A percentile compares a stretch with the other conserved stretches of the same genome.
Evolutionary conservation across 23 tunicate genomes (phyloP).

Genomic region (Diplosoma virens): DNA sequence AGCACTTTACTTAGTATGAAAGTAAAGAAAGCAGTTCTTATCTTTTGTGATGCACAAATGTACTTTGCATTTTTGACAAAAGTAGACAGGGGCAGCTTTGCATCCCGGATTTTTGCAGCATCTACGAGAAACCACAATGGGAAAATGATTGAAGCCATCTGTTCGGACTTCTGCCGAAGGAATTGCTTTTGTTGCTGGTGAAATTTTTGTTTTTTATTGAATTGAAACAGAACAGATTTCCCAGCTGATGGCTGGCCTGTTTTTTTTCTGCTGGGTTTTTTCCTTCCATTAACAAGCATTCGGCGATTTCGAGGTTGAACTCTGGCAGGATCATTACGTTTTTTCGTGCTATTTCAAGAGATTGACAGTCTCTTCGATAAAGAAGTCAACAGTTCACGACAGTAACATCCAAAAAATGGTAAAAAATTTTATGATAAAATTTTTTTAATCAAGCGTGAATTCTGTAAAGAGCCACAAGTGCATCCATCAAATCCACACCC

Average conservation of each 20-base stretch:
- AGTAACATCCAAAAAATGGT: constrained; percentile 11
- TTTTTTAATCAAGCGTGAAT: constrained; percentile 1
- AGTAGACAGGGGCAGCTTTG: constrained; percentile 12
- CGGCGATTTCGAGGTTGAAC: neutral
- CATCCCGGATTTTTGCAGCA: constrained; percentile 12
- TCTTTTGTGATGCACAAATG: neutral
- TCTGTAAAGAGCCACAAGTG: constrained; percentile 7
- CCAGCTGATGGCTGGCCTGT: constrained; percentile 1
- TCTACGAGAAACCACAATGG: neutral
- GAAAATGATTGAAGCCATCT: constrained; percentile 14
- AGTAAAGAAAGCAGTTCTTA: constrained; percentile 5
- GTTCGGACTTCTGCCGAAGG: constrained; percentile 4
- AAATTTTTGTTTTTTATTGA: constrained; percentile 1
- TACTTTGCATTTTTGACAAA: constrained; percentile 9
- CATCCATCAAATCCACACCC: constrained; percentile 12
- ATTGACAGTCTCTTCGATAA: constrained; percentile 2
- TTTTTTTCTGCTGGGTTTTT: neutral
- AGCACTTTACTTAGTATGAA: constrained; percentile 2
- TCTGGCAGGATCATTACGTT: constrained; percentile 7
- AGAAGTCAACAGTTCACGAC: constrained; percentile 9
- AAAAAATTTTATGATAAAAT: constrained; percentile 7
- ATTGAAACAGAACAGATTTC: neutral
- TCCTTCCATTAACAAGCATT: neutral
- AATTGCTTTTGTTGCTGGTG: neutral
- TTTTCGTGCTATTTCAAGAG: neutral